A percentile compares a stretch with the other conserved stretches of the same genome.
Evolutionary conservation across 2,797 vertebrate genomes (phyloP).

Genomic region (Enteromius viviparus): DNA sequence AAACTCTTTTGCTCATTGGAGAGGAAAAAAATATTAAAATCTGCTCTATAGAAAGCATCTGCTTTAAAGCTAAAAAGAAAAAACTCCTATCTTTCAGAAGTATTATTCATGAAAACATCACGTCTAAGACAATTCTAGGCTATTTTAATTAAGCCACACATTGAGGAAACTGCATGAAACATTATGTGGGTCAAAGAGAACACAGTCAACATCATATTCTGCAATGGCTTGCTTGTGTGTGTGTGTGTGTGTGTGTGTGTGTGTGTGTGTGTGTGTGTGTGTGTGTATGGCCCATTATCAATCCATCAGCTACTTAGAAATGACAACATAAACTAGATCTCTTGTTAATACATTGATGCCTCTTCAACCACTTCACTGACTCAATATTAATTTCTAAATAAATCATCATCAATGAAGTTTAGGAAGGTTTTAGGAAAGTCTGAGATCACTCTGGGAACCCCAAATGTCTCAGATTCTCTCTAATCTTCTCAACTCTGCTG

Average conservation of each 20-base stretch:
- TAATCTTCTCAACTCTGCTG: slow-evolving; percentile 14
- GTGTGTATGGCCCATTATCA: neutral
- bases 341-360: neutral
- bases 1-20: no score
- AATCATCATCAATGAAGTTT: neutral
- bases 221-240: slow-evolving; percentile 13
- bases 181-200: slow-evolving; percentile 2
- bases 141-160: neutral
- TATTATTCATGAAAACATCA: neutral
- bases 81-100: neutral
- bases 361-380: neutral
- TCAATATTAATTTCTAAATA: neutral
- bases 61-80: neutral
- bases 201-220: slow-evolving; percentile 2
- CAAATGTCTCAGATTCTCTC: slow-evolving; percentile 19
- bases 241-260: neutral
- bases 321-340: neutral
- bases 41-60: neutral
- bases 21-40: neutral
- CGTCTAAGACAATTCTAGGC: neutral
- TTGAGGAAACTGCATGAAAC: neutral
- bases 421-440: neutral
- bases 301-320: neutral
- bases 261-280: neutral
- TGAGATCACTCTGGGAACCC: slow-evolving; percentile 3